Base-by-base conservation (phyloP, 2,113 vertebrate species). In the Megaptera novaeangliae region DNA sequence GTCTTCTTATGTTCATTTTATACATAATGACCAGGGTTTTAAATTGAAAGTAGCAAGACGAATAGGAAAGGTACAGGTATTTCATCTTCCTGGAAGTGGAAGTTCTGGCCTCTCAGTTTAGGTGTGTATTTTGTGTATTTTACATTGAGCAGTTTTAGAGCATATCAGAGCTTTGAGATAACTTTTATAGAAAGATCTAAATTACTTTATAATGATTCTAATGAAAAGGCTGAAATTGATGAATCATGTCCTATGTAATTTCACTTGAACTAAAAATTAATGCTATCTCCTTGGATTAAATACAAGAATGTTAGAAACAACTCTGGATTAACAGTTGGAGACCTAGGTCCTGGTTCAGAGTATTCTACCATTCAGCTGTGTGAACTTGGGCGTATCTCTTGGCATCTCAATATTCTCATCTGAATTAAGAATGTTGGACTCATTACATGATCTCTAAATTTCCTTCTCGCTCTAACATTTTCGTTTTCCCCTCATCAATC, bases 111-210 rank as follows among this genome's bases (percentile, higher is more conserved):
- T 72, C 31, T 97, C 34, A 63, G 23, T 75, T 90, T 85, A 69
- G 83, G 82, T 25, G 1, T 34, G 59, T 75, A 74, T 34, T 82
- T 95, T 57, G 75, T 39, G 17, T 93, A 55, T 64, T 94, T 94
- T 31, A 91, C 29, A 91, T 49, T 77, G 80, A 63, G 13, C 8
- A 68, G 39, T 97, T 77, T 94, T 63, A 46, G 8, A 94, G 29
- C 18, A 46, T 46, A 93, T 36, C 25, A 71, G 63, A 81, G 10
- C 29, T 91, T 88, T 91, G 57, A 93, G 52, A 27, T 93, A 71
- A 83, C 31, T 36, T 93, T 97, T 72, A 12, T 93, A 75, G 41
- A 95, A 97, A 89, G 93, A 88, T 71, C 36, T 87, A 80, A 85
- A 92, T 87, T 87, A 69, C 68, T 95, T 96, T 71, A 95, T 71